Evolutionary conservation across 1,140 invertebrate species (phyloP), one percentile per base, ranked within the genome.

Genomic region (Drosophila repletoides): DNA sequence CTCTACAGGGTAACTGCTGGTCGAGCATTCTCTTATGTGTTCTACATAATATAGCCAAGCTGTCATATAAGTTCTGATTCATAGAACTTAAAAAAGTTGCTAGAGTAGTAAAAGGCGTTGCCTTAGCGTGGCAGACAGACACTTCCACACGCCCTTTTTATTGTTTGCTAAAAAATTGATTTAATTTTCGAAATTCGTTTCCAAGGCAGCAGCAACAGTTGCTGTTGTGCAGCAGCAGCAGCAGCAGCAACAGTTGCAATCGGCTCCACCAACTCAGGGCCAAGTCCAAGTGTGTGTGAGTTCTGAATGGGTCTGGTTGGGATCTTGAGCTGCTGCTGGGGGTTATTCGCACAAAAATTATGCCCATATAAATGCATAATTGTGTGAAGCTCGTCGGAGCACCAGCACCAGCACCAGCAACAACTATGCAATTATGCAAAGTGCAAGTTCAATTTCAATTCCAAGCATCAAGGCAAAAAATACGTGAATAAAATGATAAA

Each of bases 361-460:
- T 70, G 58, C 52, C 56, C 38, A 49, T 43, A 58, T 65, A 73
- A 67, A 38, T 64, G 34, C 14, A 26, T 81, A 81, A 81, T 81
- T 79, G 77, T 81, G 76, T 60, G 76, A 81, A 83, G 59, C 40
- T 43, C 31, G 36, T 52, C 29, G 6, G 28, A 40, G 21, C 10
- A 15, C 21, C 22, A 24, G 1, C 4, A 14, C 10, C 7, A 34
- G 15, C n/a, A 36, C 22, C n/a, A 22, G 26, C 5, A 36, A 3
- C 9, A 5, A 24, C 34, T 12, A 49, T 72, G 73, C 77, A 84
- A 83, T 83, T 83, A 84, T 86, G 79, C 79, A 86, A 84, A 83
- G 79, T 83, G 80, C 79, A 83, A 83, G 79, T 83, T 83, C 79
- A 83, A 74, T 74, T 79, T 46, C 58, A 73, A 33, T 43, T n/a